Evolutionary conservation across 2,113 vertebrate species (phyloP).

Genomic region (Alligator mississippiensis): DNA sequence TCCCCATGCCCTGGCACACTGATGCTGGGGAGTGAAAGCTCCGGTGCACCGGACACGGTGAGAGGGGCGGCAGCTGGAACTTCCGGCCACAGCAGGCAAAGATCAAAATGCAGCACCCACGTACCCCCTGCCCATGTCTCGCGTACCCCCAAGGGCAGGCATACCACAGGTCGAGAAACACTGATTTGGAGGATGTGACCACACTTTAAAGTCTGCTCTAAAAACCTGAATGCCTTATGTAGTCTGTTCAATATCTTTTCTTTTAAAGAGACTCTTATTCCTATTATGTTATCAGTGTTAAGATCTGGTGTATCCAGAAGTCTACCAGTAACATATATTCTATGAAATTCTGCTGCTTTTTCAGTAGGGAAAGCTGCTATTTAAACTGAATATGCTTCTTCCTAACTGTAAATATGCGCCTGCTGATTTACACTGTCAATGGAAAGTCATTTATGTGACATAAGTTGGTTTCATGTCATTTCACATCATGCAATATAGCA

Average conservation of each 20-base stretch:
- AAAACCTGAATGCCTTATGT: neutral
- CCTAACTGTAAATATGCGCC: neutral
- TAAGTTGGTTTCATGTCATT: constrained; percentile 15
- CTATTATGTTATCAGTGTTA: neutral
- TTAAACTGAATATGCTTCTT: neutral
- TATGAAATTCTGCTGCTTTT: neutral
- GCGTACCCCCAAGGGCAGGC: no score
- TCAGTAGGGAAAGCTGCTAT: neutral
- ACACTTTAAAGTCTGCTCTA: neutral
- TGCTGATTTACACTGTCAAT: neutral
- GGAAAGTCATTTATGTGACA: neutral
- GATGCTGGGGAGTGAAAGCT: no score
- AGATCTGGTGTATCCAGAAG: neutral
- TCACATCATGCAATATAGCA: neutral
- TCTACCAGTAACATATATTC: neutral
- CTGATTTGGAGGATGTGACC: no score
- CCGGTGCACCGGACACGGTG: no score
- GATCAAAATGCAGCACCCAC: no score
- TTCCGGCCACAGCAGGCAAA: no score
- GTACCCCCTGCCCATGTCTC: no score
- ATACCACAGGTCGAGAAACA: no score
- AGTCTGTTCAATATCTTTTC: neutral
- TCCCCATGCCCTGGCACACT: no score
- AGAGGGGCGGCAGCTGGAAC: no score
- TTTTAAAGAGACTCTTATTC: neutral